Conservation (phyloP, 2,888 invertebrate species). For the Drosophila engyochracea region DNA sequence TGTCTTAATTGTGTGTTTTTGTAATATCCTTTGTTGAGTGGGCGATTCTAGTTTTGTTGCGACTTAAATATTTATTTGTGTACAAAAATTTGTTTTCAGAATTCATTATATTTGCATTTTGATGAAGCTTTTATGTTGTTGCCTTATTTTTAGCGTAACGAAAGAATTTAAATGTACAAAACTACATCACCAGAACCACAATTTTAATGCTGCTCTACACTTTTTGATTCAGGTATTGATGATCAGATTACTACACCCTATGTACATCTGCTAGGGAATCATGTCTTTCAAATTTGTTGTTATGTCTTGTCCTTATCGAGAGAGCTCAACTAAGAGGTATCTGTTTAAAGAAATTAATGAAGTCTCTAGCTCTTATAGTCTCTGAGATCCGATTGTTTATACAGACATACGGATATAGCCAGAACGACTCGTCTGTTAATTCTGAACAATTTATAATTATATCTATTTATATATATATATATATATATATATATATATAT, state of each 20-base stretch:
- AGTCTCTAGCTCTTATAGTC: too few species aligned
- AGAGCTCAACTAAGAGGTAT: not conserved
- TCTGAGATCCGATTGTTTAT: too few species aligned
- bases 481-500: too few species aligned
- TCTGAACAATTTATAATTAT: too few species aligned
- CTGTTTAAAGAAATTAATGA: not conserved
- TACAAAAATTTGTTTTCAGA: too few species aligned
- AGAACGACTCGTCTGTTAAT: not conserved
- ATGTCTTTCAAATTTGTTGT: not conserved
- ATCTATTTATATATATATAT: too few species aligned
- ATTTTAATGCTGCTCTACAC: not conserved
- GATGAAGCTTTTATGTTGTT: not conserved
- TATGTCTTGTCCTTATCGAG: not conserved
- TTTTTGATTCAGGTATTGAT: not conserved
- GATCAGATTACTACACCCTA: not conserved
- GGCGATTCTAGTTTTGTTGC: not conserved
- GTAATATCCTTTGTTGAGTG: not conserved
- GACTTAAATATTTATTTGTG: too few species aligned
- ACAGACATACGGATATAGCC: not conserved
- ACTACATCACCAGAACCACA: too few species aligned
- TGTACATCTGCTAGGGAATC: not conserved
- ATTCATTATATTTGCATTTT: not conserved
- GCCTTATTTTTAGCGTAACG: not conserved
- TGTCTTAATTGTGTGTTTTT: not conserved
- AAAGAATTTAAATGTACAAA: not conserved